Evolutionary conservation across 1,140 invertebrate genomes (phyloP), one percentile per base, ranked within the genome.

Genomic region (Aphaenogaster rudis): DNA sequence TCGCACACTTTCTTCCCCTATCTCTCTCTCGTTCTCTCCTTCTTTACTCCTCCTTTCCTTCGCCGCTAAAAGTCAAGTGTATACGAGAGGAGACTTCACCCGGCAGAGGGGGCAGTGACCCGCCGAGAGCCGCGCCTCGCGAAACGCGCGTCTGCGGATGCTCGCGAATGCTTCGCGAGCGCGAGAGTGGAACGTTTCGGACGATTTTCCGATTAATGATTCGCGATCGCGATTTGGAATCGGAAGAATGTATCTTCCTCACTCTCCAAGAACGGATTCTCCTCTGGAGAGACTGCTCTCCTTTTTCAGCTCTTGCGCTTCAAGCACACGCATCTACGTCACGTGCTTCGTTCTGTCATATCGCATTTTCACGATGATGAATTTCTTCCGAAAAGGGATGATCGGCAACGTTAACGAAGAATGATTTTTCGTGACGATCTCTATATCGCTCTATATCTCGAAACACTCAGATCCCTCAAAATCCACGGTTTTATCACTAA

Each of bases 131-230:
- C 92, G 92, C 93, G 90, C 93, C 93, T 93, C 93, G 93, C 91
- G 84, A 89, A 89, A 91, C 91, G 95, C 92, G 95, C 93, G 94
- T 95, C 94, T 94, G 95, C 94, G 93, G 94, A 96, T 95, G 78
- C n/a, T 80, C 69, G 67, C 42, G 39, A 81, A 52, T 33, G 89
- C 92, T 93, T 93, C 93, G 93, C 90, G 82, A 88, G 85, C 33
- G 61, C 69, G n/a, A 84, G 42, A 71, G 5, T 15, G 63, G n/a
- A 48, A 67, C 28, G 63, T 80, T 80, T 15, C 21, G 28, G 5
- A 59, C 11, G 71, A 57, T 76, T 74, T 61, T 84, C 13, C 42
- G 42, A 84, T 84, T 8, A 71, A 0, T 15, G 13, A 42, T n/a
- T 28, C 13, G 45, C 36, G n/a, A 50, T 52, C 33, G 2, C 4